Evolutionary conservation across 2,113 vertebrate genomes (phyloP).

Genomic region (Scophthalmus maximus): DNA sequence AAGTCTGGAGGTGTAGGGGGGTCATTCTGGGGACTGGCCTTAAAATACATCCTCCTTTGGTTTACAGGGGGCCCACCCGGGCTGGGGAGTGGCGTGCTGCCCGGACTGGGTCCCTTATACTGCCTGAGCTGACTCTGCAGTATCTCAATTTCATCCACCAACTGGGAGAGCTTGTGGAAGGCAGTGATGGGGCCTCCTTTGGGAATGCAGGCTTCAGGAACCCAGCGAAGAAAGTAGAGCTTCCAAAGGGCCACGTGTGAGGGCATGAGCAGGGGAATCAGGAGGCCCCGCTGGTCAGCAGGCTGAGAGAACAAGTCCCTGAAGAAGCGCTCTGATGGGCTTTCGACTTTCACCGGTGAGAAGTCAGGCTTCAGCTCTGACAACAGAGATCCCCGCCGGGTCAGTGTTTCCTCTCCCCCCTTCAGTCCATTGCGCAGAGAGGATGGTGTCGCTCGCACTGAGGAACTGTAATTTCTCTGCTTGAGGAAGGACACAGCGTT

Average conservation of each 20-base stretch:
- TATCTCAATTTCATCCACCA: conserved; percentile 91
- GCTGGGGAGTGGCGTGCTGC: conserved; percentile 63
- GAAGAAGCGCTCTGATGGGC: conserved; percentile 86
- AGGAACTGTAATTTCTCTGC: conserved; percentile 93
- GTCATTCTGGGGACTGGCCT: conserved; percentile 71
- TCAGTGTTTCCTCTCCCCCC: conserved; percentile 80
- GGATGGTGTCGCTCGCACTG: conserved; percentile 83
- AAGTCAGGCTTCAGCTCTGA: conserved; percentile 85
- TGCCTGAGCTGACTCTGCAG: conserved; percentile 87
- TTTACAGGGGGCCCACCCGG: conserved; percentile 68
- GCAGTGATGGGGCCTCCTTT: conserved; percentile 87
- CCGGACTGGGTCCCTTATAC: conserved; percentile 75
- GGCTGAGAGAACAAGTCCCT: conserved; percentile 90
- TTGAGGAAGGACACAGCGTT: conserved; percentile 19
- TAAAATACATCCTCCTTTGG: conserved; percentile 92
- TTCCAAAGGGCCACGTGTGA: conserved; percentile 93
- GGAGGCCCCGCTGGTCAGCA: conserved; percentile 85
- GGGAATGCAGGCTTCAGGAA: conserved; percentile 92
- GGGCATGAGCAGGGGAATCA: conserved; percentile 87
- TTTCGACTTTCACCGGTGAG: conserved; percentile 73
- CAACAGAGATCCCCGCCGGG: conserved; percentile 88
- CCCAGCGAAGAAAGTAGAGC: conserved; percentile 96
- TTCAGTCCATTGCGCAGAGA: conserved; percentile 86
- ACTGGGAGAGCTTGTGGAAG: conserved; percentile 88
- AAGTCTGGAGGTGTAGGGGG: conserved; percentile 82